phyloP scores from a whole-genome alignment of 2,888 invertebrate genomes.

The Troides oblongomaculatus region DNA sequence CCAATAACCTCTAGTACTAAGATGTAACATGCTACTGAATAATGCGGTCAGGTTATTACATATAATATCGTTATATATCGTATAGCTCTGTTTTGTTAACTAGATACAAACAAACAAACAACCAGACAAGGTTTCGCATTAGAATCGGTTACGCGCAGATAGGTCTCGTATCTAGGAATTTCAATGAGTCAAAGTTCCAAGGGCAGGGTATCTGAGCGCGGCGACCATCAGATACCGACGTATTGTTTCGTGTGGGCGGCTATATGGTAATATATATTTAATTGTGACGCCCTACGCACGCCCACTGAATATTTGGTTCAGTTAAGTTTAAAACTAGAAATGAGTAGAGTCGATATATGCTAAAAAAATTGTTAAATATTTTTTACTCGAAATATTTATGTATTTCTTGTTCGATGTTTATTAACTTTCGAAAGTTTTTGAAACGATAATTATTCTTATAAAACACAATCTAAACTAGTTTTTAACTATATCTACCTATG shows the following conservation, averaged over 20 bases:
- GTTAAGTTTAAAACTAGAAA: constrained; percentile 35
- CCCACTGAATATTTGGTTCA: constrained; percentile 62
- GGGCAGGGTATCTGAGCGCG: constrained; percentile 14
- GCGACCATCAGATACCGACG: constrained; percentile 31
- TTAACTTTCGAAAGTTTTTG: background rate
- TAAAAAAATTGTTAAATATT: background rate
- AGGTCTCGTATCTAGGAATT: constrained; percentile 26
- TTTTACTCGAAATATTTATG: background rate
- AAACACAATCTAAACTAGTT: no score
- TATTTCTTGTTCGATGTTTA: background rate
- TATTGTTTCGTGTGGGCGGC: constrained; percentile 49
- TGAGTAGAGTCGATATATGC: constrained; percentile 36
- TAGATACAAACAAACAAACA: background rate
- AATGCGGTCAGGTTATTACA: no score
- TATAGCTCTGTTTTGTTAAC: background rate
- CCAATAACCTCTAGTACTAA: no score
- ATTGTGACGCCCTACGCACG: constrained; percentile 63
- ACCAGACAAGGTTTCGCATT: constrained; percentile 18
- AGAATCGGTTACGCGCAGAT: constrained; percentile 14
- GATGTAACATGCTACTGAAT: no score
- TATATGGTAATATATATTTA: constrained; percentile 60
- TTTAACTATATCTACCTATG: no score
- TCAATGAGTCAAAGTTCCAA: constrained; percentile 29
- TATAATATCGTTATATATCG: no score
- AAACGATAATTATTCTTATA: no score